A percentile compares a stretch with the other conserved stretches of the same genome.
Conservation (phyloP, 2,797 vertebrate genomes). For the Acridotheres tristis region DNA sequence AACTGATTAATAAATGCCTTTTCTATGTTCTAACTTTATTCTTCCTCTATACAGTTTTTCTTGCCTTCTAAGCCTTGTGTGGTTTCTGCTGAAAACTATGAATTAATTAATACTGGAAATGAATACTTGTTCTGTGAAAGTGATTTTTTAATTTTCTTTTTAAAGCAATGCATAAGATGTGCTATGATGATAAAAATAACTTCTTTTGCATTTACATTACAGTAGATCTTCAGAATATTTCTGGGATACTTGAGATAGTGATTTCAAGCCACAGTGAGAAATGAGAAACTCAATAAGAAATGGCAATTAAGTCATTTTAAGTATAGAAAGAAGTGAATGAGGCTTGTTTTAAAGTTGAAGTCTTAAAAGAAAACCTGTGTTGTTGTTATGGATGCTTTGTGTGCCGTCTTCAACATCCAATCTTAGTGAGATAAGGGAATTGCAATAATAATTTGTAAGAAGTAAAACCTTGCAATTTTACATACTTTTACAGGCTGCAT, state of each 20-base stretch:
- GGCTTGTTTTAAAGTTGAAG: neutral
- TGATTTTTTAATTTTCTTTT: neutral
- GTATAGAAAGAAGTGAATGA: neutral
- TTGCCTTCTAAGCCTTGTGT: neutral
- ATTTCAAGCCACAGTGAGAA: neutral
- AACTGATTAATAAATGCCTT: neutral
- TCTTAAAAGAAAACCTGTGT: neutral
- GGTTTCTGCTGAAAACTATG: neutral
- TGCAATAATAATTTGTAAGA: neutral
- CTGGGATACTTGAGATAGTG: neutral
- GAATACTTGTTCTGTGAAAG: neutral
- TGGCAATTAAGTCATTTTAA: neutral
- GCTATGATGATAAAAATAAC: neutral
- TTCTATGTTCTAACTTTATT: constrained; percentile 6
- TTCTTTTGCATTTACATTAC: neutral
- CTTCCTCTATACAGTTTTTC: neutral
- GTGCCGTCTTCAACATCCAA: neutral
- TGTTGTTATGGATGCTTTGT: neutral
- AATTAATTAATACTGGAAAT: neutral
- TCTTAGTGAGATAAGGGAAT: neutral
- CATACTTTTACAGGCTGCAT: neutral
- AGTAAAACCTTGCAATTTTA: neutral
- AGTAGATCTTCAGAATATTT: neutral
- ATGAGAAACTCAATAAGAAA: neutral
- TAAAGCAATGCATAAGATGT: neutral